Base-by-base conservation (phyloP, 2,113 vertebrate species). In the Tyto alba region DNA sequence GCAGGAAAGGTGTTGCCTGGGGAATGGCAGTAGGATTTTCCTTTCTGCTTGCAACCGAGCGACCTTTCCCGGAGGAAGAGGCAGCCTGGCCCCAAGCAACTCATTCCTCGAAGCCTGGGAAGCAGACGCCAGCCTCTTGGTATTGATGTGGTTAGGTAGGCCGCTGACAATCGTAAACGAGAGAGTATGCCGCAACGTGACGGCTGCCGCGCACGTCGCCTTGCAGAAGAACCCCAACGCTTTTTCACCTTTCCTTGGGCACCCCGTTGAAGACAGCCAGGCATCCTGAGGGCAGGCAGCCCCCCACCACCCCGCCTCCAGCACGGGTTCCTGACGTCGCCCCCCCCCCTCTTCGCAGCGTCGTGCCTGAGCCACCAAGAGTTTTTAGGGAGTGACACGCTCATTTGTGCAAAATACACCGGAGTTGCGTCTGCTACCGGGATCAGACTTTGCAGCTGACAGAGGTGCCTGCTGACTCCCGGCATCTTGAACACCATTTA, bases 181-280 rank as follows among this genome's bases (percentile, higher is more conserved):
- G 40, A 69, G 25, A 41, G 34, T 60, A 68, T 25, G 64, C 50
- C 25, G 34, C 32, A 38, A 77, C 0, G 2, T 25, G 47, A 59
- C 0, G 2, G 34, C 36, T 59, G n/a, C 48, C 45, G 29, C 16
- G 32, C 47, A 67, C 1, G 8, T 29, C 2, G 8, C 32, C 56
- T 73, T 36, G 30, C 38, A 40, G 36, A 50, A 59, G 63, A 78
- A 34, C 38, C 26, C 0, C 0, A 30, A 43, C 0, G 0, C 18
- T 48, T 74, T 78, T 13, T 29, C 25, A 0, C 45, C 21, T 90
- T 59, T 72, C 71, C 41, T 83, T 16, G 48, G 48, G 29, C 18
- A 52, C 2, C 7, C 40, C 27, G 16, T 13, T 32, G 36, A 48
- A 76, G 36, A 43, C 29, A 88, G 27, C 3, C 53, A 68, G 53